These are phyloP conservation scores for Melanaphis sacchari DNA, from an alignment of 1,140 invertebrate species.

Conservation along the genomic window DNA sequence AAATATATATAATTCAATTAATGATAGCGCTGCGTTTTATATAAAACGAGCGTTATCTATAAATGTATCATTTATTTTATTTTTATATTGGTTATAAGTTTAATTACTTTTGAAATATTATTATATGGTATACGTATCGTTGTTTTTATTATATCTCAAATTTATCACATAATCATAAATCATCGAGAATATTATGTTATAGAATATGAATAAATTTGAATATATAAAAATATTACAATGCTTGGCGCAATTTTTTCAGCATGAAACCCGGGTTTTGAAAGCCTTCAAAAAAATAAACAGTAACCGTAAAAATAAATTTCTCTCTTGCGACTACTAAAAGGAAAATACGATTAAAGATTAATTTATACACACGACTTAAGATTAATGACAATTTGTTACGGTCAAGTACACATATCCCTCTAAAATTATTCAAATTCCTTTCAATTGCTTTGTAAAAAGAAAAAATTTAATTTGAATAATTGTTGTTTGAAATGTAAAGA, in stretches of 20 bases:
- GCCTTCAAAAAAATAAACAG: neutral
- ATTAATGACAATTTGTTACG: constrained; percentile 11
- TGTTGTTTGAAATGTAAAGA: neutral
- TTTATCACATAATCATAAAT: neutral
- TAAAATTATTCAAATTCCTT: neutral
- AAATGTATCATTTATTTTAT: no score
- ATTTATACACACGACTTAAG: constrained; percentile 24
- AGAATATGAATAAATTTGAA: constrained; percentile 23
- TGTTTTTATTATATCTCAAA: neutral
- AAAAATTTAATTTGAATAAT: neutral
- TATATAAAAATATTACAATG: neutral
- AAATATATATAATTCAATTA: neutral
- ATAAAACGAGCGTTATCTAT: neutral
- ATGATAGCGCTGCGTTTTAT: neutral
- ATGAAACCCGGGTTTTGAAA: neutral
- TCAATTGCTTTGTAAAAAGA: neutral
- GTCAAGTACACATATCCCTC: neutral
- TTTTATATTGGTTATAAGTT: neutral
- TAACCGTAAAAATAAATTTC: neutral
- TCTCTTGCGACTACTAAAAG: neutral
- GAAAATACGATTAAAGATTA: neutral
- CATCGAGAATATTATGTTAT: neutral
- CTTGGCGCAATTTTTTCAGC: neutral
- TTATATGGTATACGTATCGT: neutral
- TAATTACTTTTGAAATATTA: constrained; percentile 4